phyloP scores from a whole-genome alignment of 2,797 vertebrate species.

The Syncerus caffer region DNA sequence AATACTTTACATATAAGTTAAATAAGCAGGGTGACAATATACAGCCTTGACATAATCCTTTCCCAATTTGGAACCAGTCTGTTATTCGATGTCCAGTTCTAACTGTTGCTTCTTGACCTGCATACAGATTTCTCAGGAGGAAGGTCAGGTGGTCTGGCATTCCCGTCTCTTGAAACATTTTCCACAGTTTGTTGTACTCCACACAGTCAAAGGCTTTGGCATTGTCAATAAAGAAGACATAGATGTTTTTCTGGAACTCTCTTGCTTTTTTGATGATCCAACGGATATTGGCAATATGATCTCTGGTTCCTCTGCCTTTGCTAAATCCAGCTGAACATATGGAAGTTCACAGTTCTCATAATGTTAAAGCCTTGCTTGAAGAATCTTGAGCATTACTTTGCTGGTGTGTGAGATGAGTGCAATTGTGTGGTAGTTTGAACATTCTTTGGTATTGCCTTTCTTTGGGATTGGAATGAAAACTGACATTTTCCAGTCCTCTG shows the following conservation, averaged over 20 bases:
- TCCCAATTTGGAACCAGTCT: background rate
- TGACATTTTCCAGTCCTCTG: background rate
- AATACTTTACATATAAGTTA: background rate
- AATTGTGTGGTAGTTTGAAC: background rate
- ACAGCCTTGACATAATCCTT: background rate
- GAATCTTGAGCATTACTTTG: background rate
- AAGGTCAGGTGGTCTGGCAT: background rate
- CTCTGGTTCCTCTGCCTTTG: background rate
- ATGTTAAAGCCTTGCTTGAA: background rate
- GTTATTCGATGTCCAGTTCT: background rate
- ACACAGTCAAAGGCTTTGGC: background rate
- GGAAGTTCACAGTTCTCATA: background rate
- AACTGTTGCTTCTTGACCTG: background rate
- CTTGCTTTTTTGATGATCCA: background rate
- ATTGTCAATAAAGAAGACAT: background rate
- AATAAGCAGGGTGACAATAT: background rate
- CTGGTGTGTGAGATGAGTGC: background rate
- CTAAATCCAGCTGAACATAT: background rate
- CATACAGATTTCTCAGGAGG: background rate
- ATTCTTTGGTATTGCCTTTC: background rate
- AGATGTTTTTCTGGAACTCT: background rate
- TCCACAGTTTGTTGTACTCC: background rate
- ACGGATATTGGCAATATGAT: background rate
- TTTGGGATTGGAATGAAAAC: background rate
- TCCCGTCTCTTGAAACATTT: background rate